Percentiles rank a stretch among this genome's conserved stretches.
Conservation (phyloP, 2,888 invertebrate species). For the Chrysolina oricalcia region DNA sequence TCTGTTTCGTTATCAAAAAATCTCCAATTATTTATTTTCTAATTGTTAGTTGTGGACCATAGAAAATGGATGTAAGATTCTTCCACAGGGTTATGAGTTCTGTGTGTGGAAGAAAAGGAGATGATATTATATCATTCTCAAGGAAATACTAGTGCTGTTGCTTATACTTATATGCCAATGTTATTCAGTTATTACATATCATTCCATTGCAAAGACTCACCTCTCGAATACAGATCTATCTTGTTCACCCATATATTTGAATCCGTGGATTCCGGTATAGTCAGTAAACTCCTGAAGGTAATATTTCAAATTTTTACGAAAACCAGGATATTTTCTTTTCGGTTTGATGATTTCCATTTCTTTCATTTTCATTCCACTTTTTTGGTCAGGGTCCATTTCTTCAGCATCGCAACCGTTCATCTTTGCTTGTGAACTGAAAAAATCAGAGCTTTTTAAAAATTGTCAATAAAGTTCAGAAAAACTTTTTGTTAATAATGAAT, state of each 20-base stretch:
- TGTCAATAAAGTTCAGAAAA: too few relatives aligned
- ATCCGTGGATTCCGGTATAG: constrained; percentile 69
- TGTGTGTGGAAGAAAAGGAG: too few relatives aligned
- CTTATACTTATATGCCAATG: too few relatives aligned
- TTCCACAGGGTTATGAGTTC: too few relatives aligned
- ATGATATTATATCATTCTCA: too few relatives aligned
- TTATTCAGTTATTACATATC: background rate
- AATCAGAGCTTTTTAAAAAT: background rate
- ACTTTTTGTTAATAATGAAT: too few relatives aligned
- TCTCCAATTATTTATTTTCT: too few relatives aligned
- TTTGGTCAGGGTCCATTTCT: background rate
- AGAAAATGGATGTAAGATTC: too few relatives aligned
- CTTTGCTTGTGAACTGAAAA: background rate
- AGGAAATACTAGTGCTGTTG: too few relatives aligned
- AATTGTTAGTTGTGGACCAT: too few relatives aligned
- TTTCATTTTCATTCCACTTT: constrained; percentile 2
- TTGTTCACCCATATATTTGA: constrained; percentile 69
- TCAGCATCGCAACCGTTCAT: background rate
- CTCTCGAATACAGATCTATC: constrained; percentile 67
- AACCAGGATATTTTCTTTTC: constrained; percentile 63
- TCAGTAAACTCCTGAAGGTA: constrained; percentile 67
- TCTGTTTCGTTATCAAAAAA: too few relatives aligned
- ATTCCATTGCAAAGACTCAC: constrained; percentile 55
- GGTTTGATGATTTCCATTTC: constrained; percentile 41
- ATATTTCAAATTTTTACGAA: constrained; percentile 62